A percentile compares a stretch with the other conserved stretches of the same genome.
These are phyloP conservation scores for Diplogasteroides magnus DNA, from an alignment of 1,140 invertebrate species.

Conservation along the genomic window DNA sequence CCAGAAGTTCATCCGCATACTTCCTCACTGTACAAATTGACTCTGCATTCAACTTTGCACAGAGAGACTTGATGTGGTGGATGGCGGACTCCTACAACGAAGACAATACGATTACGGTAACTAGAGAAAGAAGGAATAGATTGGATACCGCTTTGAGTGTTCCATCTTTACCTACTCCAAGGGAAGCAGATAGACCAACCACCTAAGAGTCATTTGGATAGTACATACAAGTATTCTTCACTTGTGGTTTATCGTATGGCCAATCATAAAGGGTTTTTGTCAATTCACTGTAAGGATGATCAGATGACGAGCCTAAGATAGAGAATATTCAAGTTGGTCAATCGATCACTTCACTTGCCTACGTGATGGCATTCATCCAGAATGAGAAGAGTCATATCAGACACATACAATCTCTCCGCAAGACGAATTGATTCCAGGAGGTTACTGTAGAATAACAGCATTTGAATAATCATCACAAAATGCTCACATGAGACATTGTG, in stretches of 20 bases:
- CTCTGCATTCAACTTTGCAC: too few species aligned
- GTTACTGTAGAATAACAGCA: slow-evolving; percentile 29
- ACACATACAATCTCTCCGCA: slow-evolving; percentile 23
- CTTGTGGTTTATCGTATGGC: neutral
- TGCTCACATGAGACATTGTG: slow-evolving; percentile 32
- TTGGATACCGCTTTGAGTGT: too few species aligned
- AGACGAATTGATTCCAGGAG: slow-evolving; percentile 22
- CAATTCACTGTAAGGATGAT: neutral
- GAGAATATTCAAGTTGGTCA: too few species aligned
- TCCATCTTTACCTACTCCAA: neutral
- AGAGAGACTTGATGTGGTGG: too few species aligned
- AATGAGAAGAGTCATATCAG: slow-evolving; percentile 31
- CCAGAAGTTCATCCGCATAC: too few species aligned
- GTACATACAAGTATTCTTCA: neutral
- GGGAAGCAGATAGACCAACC: neutral
- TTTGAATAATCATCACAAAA: slow-evolving; percentile 8
- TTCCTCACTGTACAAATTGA: too few species aligned
- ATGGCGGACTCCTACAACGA: too few species aligned
- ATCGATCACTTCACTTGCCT: too few species aligned
- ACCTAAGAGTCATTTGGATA: neutral
- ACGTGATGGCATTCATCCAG: slow-evolving; percentile 33
- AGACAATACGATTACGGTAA: too few species aligned
- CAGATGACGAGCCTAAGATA: too few species aligned
- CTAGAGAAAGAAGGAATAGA: too few species aligned
- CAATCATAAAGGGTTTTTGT: neutral